Conservation (phyloP, 1,140 invertebrate genomes). For the Aricia agestis region DNA sequence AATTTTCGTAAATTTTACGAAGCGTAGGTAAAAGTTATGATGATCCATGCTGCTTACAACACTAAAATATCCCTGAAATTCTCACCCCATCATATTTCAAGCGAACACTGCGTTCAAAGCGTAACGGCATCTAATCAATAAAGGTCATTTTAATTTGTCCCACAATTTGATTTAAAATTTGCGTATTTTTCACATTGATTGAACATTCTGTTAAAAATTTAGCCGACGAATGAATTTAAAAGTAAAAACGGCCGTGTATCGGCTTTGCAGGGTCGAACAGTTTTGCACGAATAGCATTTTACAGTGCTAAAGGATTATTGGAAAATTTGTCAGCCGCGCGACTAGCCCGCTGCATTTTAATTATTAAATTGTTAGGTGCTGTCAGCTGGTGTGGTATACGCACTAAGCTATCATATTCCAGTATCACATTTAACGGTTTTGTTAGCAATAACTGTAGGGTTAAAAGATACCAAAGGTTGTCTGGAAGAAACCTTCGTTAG, state of each 20-base stretch:
- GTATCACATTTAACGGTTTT: too few relatives aligned
- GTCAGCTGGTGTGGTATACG: not conserved
- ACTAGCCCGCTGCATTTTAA: constrained; percentile 45
- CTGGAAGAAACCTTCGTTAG: too few relatives aligned
- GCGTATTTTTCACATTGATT: constrained; percentile 11
- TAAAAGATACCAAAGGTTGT: too few relatives aligned
- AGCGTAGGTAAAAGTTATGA: too few relatives aligned
- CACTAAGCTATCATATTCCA: too few relatives aligned
- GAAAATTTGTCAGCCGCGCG: constrained; percentile 51
- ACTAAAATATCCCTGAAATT: not conserved
- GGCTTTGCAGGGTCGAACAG: constrained; percentile 37
- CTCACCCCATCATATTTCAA: not conserved
- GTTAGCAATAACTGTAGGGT: too few relatives aligned
- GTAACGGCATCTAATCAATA: constrained; percentile 2
- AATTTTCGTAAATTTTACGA: too few relatives aligned
- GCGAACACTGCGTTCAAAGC: constrained; percentile 1
- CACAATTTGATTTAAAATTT: not conserved
- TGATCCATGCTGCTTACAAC: not conserved
- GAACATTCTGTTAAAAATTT: constrained; percentile 25
- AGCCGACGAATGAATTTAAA: constrained; percentile 36
- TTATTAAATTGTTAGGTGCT: constrained; percentile 35
- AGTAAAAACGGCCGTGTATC: constrained; percentile 35
- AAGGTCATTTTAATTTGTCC: constrained; percentile 10
- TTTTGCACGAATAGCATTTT: constrained; percentile 47
- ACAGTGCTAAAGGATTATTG: constrained; percentile 55